Evolutionary conservation across 2,888 invertebrate species (phyloP).

Genomic region (Archips xylosteana): DNA sequence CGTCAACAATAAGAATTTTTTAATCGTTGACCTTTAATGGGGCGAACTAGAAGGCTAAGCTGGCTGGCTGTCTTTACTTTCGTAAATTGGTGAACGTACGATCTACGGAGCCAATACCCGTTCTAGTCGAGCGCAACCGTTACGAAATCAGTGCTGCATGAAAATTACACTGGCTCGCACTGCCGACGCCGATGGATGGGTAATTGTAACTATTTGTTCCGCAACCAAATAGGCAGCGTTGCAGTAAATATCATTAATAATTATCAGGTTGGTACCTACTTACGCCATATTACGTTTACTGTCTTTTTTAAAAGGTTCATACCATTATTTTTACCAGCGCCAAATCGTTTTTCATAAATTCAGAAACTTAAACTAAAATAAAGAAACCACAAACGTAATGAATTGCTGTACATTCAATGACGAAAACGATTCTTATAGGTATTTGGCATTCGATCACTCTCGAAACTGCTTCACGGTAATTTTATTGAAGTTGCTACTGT

Average conservation of each 20-base stretch:
- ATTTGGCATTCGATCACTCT: slow-evolving; percentile 40
- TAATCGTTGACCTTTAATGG: slow-evolving; percentile 36
- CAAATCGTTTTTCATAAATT: background rate
- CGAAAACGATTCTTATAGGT: slow-evolving; percentile 9
- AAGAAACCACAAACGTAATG: slow-evolving; percentile 1
- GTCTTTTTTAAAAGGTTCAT: background rate
- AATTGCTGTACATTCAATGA: slow-evolving; percentile 1
- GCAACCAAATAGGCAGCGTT: slow-evolving; percentile 25
- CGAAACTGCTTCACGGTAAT: slow-evolving; percentile 44
- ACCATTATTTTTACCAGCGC: background rate
- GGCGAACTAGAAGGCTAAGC: slow-evolving; percentile 34
- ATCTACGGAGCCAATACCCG: slow-evolving; percentile 77
- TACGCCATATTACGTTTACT: background rate
- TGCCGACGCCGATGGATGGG: slow-evolving; percentile 45
- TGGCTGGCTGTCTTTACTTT: slow-evolving; percentile 42
- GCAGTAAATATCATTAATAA: background rate
- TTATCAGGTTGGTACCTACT: background rate
- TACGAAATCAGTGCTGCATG: slow-evolving; percentile 83
- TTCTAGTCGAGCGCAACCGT: slow-evolving; percentile 84
- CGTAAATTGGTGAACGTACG: slow-evolving; percentile 63
- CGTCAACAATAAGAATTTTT: slow-evolving; percentile 10
- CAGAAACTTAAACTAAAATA: too few relatives aligned
- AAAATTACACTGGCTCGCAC: slow-evolving; percentile 68
- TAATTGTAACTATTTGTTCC: slow-evolving; percentile 44
- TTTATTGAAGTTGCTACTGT: slow-evolving; percentile 50